Conservation (phyloP, 2,797 vertebrate genomes). For the Zenarchopterus dispar region DNA sequence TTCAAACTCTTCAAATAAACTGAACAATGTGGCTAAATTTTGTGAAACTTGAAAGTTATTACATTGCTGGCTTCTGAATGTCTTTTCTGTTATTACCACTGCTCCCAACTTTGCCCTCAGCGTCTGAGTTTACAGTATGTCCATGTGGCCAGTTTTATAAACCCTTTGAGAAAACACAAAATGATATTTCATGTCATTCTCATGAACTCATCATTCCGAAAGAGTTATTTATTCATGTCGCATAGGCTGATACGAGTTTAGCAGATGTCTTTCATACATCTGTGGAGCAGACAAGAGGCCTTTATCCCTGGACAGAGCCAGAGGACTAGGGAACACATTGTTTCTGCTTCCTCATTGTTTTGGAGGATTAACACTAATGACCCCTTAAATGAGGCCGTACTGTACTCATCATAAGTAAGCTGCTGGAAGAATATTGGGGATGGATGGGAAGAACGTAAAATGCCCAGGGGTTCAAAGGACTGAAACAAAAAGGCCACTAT, state of each 20-base stretch:
- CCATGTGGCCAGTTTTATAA: conserved; percentile 29
- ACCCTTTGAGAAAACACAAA: conserved; percentile 23
- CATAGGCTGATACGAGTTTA: conserved; percentile 40
- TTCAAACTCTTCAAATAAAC: conserved; percentile 20
- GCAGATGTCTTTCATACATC: conserved; percentile 46
- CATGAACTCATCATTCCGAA: conserved; percentile 41
- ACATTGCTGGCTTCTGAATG: conserved; percentile 26
- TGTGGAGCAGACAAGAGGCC: conserved; percentile 59
- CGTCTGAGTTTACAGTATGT: conserved; percentile 8
- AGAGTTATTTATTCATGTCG: conserved; percentile 46
- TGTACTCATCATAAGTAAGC: conserved; percentile 74
- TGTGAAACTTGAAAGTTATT: conserved; percentile 43
- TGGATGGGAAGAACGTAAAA: conserved; percentile 64
- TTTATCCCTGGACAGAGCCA: conserved; percentile 61
- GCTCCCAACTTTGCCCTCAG: conserved; percentile 25
- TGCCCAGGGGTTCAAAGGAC: conserved; percentile 77
- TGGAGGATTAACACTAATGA: conserved; percentile 82
- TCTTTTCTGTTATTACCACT: conserved; percentile 16
- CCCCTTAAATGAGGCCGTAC: conserved; percentile 81
- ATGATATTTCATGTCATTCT: conserved; percentile 37
- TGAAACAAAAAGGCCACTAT: conserved; percentile 83
- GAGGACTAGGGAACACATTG: conserved; percentile 63
- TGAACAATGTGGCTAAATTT: conserved; percentile 12
- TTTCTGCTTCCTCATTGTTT: conserved; percentile 77
- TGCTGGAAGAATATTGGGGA: conserved; percentile 61